phyloP scores from a whole-genome alignment of 2,113 vertebrate genomes.

The Oceanites oceanicus region DNA sequence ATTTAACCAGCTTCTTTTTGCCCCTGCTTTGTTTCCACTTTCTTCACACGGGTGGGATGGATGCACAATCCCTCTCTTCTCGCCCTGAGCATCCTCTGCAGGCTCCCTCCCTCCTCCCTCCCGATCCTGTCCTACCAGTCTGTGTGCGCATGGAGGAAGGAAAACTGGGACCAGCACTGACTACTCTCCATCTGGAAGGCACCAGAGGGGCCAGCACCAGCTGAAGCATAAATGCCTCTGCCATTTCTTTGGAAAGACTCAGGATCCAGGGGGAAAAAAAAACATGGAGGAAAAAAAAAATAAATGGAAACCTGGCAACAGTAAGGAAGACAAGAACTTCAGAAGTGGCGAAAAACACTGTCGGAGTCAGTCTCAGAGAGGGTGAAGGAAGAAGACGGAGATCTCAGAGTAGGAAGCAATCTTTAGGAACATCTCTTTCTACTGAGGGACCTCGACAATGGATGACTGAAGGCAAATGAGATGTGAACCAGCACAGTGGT shows the following conservation, averaged over 20 bases:
- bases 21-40: neutral
- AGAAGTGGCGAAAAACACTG: neutral
- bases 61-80: neutral
- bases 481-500: fast-evolving
- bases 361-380: neutral
- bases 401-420: neutral
- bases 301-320: neutral
- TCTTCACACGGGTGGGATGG: neutral
- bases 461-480: neutral
- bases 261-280: neutral
- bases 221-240: neutral
- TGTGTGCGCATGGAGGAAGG: neutral
- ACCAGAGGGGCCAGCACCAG: neutral
- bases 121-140: neutral
- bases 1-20: neutral
- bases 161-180: neutral
- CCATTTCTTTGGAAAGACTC: neutral
- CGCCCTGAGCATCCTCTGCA: neutral
- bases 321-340: neutral
- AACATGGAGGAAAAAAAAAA: neutral
- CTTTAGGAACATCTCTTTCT: neutral
- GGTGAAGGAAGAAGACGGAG: neutral
- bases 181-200: neutral
- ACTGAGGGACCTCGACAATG: neutral
- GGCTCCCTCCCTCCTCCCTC: neutral